Evolutionary conservation across 2,797 vertebrate genomes (phyloP).

Genomic region (Premnoplex brunnescens): DNA sequence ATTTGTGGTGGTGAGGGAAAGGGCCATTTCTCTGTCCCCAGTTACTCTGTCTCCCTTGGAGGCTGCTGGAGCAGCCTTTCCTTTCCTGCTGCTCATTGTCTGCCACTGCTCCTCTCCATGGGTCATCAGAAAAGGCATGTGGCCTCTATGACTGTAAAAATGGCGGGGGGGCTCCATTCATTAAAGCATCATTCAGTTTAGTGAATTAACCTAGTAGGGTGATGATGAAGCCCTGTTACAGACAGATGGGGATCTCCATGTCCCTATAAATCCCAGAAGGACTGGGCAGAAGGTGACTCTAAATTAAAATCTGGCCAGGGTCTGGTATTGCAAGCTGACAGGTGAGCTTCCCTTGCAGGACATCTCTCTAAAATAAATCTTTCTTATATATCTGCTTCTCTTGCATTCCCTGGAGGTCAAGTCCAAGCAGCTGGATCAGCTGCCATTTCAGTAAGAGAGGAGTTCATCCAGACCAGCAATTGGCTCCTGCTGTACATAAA

Average conservation of each 20-base stretch:
- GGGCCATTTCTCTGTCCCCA: neutral
- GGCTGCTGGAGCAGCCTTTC: neutral
- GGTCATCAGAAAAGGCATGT: neutral
- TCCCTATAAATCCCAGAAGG: neutral
- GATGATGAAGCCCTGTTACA: neutral
- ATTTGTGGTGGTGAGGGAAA: neutral
- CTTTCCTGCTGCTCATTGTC: neutral
- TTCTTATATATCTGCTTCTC: neutral
- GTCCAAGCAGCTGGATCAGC: neutral
- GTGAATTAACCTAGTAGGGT: neutral
- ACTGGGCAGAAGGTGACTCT: neutral
- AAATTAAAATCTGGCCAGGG: neutral
- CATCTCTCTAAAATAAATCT: neutral
- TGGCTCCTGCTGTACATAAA: neutral
- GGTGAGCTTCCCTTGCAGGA: neutral
- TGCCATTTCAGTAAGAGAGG: neutral
- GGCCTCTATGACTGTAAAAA: neutral
- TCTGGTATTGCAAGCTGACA: neutral
- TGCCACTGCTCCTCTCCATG: neutral
- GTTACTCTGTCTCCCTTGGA: neutral
- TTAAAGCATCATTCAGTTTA: neutral
- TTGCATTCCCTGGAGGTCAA: neutral
- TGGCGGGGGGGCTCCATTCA: neutral
- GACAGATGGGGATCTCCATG: neutral
- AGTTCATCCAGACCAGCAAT: neutral